Evolutionary conservation across 1,140 invertebrate genomes (phyloP).

Genomic region (Arctopsyche grandis): DNA sequence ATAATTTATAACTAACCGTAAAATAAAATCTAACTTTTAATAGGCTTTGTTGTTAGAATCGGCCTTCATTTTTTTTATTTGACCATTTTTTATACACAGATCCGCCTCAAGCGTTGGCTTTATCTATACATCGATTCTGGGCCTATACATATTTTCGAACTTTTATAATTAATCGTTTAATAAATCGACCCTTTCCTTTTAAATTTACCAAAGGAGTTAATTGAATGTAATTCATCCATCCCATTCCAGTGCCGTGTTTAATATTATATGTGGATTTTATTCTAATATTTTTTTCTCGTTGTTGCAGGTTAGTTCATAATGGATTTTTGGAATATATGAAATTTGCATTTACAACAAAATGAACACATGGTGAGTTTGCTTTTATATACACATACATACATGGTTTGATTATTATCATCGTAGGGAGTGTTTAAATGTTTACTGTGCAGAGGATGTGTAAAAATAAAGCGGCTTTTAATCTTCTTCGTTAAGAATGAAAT

Average conservation of each 20-base stretch:
- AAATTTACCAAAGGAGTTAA: background rate
- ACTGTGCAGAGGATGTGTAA: background rate
- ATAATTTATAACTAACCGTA: no score
- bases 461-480: background rate
- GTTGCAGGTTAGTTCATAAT: slow-evolving; percentile 46
- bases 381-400: background rate
- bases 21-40: background rate
- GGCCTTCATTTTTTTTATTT: slow-evolving; percentile 6
- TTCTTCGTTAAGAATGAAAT: background rate
- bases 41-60: background rate
- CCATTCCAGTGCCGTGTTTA: background rate
- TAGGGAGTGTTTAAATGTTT: background rate
- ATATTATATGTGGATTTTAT: background rate
- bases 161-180: slow-evolving; percentile 5
- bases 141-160: background rate
- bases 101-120: background rate
- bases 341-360: background rate
- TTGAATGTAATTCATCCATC: background rate
- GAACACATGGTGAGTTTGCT: slow-evolving; percentile 23
- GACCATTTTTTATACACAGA: background rate
- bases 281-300: slow-evolving; percentile 22
- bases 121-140: background rate
- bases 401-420: background rate
- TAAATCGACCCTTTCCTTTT: background rate
- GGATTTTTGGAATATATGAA: slow-evolving; percentile 39